Base-by-base conservation (phyloP, 37 sponge, comb jelly and placozoan genomes). In the Halisarca cf. caerulea region DNA sequence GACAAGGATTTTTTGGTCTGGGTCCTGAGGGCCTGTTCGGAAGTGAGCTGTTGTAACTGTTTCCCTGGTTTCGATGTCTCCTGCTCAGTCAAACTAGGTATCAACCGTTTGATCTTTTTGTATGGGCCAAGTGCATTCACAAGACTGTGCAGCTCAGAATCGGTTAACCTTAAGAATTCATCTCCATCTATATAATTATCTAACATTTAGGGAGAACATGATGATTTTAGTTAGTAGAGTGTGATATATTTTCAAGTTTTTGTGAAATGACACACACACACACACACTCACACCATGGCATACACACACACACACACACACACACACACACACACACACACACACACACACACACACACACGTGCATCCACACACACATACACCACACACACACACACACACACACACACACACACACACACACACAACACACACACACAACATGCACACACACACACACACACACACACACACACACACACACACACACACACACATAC, bases 141-240 rank as follows among this genome's bases (percentile, higher is more conserved):
- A 66, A 66, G 68, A 66, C 28, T 25, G 27, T n/a, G 68, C 23
- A 25, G 68, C 28, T 66, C 68, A 24, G 28, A 18, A 66, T 66
- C 68, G 68, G 25, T 66, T 27, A 66, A 27, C 68, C 23, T 66
- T 18, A 66, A 9, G 23, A 66, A 66, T 27, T 66, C 68, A 27
- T 66, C 68, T 25, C 68, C 68, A 66, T 66, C 68, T 24, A 66
- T 66, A 27, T 66, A 66, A 27, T 66, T 66, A 66, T 66, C 68
- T n/a, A n/a, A n/a, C n/a, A n/a, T n/a, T n/a, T 66, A 27, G 68
- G 23, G 25, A 66, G 68, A 66, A 66, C 23, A 55, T 55, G 23
- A 66, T 24, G 23, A 27, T 66, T 66, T 18, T 27, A 66, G 23
- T 27, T 66, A 27, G 14, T 66, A 24, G 68, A 27, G 14, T 9